phyloP scores from a whole-genome alignment of 2,888 invertebrate species.

The Nomada flava region DNA sequence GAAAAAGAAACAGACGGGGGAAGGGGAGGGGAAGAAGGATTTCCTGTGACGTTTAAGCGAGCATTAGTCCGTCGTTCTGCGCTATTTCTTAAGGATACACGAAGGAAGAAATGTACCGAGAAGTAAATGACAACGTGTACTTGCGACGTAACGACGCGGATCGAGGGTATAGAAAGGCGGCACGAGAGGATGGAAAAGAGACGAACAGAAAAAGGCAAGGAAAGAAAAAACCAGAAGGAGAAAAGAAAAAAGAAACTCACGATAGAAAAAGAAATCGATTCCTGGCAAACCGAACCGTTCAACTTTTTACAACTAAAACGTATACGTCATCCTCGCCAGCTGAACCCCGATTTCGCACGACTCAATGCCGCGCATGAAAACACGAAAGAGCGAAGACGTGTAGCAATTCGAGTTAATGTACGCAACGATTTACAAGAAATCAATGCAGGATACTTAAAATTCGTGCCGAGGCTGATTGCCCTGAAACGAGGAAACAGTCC shows the following conservation, averaged over 20 bases:
- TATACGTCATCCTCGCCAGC: neutral
- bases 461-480: no score
- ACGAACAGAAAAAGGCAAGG: no score
- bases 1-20: slow-evolving; percentile 40
- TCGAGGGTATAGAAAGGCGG: slow-evolving; percentile 35
- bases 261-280: slow-evolving; percentile 17
- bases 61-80: slow-evolving; percentile 59
- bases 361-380: no score
- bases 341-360: neutral
- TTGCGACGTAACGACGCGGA: slow-evolving; percentile 65
- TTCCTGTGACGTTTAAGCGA: slow-evolving; percentile 57
- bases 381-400: no score
- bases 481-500: no score
- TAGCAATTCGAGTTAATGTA: no score
- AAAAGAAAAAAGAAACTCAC: no score
- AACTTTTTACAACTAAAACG: neutral
- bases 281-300: neutral
- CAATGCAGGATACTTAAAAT: no score
- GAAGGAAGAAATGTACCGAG: slow-evolving; percentile 58
- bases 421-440: no score
- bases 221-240: no score
- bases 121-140: slow-evolving; percentile 68
- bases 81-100: slow-evolving; percentile 64
- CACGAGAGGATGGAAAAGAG: slow-evolving; percentile 16
- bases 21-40: slow-evolving; percentile 33